Evolutionary conservation across 2,113 vertebrate genomes (phyloP).

Genomic region (Sigmodon hispidus): DNA sequence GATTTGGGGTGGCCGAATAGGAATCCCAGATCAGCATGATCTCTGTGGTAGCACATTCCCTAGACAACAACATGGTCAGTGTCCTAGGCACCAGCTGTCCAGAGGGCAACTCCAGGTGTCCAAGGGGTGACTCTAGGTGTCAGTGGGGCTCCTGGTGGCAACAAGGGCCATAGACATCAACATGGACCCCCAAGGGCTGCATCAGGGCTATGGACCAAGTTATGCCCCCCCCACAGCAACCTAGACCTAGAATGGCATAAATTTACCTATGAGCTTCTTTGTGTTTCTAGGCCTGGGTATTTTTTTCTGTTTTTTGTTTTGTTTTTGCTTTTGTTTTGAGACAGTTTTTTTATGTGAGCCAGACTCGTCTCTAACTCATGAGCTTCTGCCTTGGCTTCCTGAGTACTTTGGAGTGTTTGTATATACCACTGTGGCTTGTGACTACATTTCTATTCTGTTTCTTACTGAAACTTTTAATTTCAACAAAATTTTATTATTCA

Average conservation of each 20-base stretch:
- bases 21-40: too few relatives aligned
- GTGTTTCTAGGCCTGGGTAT: background rate
- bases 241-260: background rate
- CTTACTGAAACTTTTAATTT: background rate
- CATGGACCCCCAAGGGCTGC: too few relatives aligned
- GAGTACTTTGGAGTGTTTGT: background rate
- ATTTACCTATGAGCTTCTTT: background rate
- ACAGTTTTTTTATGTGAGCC: background rate
- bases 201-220: background rate
- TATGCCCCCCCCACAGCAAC: background rate
- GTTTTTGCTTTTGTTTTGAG: background rate
- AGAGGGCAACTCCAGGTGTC: too few relatives aligned
- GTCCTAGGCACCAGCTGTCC: too few relatives aligned
- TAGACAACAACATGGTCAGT: too few relatives aligned
- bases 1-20: too few relatives aligned
- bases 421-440: background rate
- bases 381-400: background rate
- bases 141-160: too few relatives aligned
- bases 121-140: too few relatives aligned
- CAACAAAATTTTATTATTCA: background rate
- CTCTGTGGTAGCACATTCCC: too few relatives aligned
- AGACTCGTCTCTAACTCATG: too few relatives aligned
- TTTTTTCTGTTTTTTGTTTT: too few relatives aligned
- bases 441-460: background rate
- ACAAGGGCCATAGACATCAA: too few relatives aligned